Evolutionary conservation across 2,113 vertebrate species (phyloP).

Genomic region (Syngnathus floridae): DNA sequence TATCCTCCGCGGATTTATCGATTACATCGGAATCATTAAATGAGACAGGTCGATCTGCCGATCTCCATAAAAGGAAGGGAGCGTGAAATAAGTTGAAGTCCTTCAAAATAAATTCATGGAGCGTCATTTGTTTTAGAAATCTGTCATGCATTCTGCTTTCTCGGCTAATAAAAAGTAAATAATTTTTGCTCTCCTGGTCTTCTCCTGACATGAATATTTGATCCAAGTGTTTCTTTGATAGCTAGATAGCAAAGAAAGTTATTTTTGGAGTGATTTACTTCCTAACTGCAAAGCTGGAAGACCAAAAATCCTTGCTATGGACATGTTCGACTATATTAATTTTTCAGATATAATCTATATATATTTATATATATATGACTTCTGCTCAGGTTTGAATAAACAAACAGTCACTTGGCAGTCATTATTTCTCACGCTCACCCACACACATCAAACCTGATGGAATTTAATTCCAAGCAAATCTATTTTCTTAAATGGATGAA

Average conservation of each 20-base stretch:
- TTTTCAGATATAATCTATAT: neutral
- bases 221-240: no score
- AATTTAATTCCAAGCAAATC: conserved; percentile 37
- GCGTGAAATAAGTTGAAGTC: neutral
- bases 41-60: neutral
- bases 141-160: neutral
- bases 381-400: neutral
- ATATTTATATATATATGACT: neutral
- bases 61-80: neutral
- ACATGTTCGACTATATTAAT: neutral
- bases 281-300: no score
- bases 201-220: no score
- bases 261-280: no score
- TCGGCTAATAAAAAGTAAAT: neutral
- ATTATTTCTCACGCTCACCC: conserved; percentile 12
- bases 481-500: conserved; percentile 49
- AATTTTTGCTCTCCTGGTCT: no score
- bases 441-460: conserved; percentile 22
- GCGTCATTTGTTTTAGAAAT: neutral
- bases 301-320: no score
- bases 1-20: neutral
- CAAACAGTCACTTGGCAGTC: conserved; percentile 23
- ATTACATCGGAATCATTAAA: neutral
- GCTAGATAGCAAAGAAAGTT: no score
- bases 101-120: neutral